Base-by-base conservation (phyloP, 2,113 vertebrate genomes). In the Leiothrix lutea region DNA sequence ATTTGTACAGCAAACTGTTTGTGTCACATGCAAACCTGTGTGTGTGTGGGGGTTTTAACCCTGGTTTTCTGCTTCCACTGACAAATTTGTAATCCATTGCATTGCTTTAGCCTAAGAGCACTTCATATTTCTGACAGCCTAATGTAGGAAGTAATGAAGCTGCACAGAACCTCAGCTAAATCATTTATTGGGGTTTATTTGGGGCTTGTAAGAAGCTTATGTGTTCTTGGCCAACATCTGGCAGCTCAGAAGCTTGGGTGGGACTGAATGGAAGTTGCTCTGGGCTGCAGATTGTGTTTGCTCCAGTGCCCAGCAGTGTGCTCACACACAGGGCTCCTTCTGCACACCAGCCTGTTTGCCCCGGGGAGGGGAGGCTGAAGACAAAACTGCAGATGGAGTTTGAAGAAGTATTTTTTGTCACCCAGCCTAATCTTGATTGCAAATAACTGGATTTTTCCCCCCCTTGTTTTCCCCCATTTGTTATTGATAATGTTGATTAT, bases 401-500 rank as follows among this genome's bases (percentile, higher is more conserved):
- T 42, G 35, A 54, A 33, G 23, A 54, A 65, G 16, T 16, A 5
- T 11, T 84, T 81, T n/a, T 58, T 58, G 33, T 58, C 54, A 40
- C 28, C 20, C 14, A 56, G 5, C 19, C 45, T 44, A 31, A 67
- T 36, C 14, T 24, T 50, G 18, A 51, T 44, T 51, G 44, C 28
- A 95, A 40, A 65, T 45, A 50, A n/a, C 13, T 67, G 21, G 9
- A 10, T 17, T 64, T 75, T 73, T n/a, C 0, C 36, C 15, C 0
- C 15, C 15, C 18, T 26, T 72, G 22, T 14, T 19, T 8, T 8
- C 0, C 0, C 2, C 14, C 12, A n/a, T n/a, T n/a, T n/a, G n/a
- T 57, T 80, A 23, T 14, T 61, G n/a, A 22, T 61, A 26, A 33
- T 29, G 10, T 45, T 84, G 48, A 35, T 61, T 47, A 45, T 81